phyloP scores from a whole-genome alignment of 2,888 invertebrate genomes.

The Plusia festucae region DNA sequence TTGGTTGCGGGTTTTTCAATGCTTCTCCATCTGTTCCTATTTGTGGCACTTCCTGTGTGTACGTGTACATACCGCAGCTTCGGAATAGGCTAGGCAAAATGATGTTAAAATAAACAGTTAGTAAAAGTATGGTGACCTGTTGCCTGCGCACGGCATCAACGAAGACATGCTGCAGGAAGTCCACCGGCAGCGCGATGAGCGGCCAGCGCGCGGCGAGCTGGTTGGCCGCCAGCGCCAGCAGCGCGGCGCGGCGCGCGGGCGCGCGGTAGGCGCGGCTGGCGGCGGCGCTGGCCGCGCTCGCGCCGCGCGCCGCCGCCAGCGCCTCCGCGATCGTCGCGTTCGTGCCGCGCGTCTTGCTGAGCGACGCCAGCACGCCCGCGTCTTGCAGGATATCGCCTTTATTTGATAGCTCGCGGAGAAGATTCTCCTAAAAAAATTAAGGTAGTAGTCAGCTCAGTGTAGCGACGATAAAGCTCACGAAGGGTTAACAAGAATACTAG shows the following conservation, averaged over 20 bases:
- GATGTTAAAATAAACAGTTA: not conserved
- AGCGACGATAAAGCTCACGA: no score
- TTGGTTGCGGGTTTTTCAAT: no score
- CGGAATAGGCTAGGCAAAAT: no score
- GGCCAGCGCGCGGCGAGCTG: conserved; percentile 74
- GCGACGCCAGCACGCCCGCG: conserved; percentile 81
- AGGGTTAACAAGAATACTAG: no score
- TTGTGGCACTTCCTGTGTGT: no score
- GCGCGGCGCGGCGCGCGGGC: conserved; percentile 72
- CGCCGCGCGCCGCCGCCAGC: conserved; percentile 79
- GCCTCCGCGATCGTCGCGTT: conserved; percentile 83
- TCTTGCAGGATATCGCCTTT: conserved; percentile 84
- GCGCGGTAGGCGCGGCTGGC: conserved; percentile 59
- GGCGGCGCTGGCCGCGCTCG: conserved; percentile 72
- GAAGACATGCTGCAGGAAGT: conserved; percentile 83
- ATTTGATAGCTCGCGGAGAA: conserved; percentile 79
- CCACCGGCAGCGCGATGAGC: conserved; percentile 84
- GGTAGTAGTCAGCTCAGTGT: no score
- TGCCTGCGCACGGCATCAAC: conserved; percentile 76
- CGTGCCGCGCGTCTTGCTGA: conserved; percentile 87
- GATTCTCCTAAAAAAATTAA: conserved; percentile 75
- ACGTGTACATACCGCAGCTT: no score
- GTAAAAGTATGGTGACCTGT: conserved; percentile 57
- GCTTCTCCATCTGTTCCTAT: no score
- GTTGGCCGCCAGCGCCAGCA: conserved; percentile 79